Evolutionary conservation across 2,113 vertebrate genomes (phyloP).

Genomic region (Cyanoliseus patagonus): DNA sequence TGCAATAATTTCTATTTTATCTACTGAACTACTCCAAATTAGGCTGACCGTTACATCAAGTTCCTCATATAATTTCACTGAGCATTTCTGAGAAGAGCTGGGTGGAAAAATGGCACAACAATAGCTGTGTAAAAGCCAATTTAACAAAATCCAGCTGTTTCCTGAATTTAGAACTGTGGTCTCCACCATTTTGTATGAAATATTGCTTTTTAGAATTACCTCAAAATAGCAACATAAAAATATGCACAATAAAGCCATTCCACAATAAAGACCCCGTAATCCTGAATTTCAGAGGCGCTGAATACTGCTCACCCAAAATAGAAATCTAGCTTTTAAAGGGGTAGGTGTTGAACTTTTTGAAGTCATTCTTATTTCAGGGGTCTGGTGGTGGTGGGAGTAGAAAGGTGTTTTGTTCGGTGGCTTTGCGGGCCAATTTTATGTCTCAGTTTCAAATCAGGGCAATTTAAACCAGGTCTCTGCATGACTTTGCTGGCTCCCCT

Average conservation of each 20-base stretch:
- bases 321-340: background rate
- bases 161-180: background rate
- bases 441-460: background rate
- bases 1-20: background rate
- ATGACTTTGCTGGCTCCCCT: background rate
- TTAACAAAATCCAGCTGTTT: slow-evolving; percentile 55
- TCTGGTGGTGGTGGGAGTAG: background rate
- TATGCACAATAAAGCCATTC: background rate
- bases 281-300: background rate
- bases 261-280: background rate
- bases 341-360: background rate
- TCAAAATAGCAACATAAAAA: slow-evolving; percentile 27
- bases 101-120: slow-evolving; percentile 24
- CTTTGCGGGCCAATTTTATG: rapidly evolving
- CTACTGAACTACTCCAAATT: background rate
- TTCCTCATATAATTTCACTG: background rate
- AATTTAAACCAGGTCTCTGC: background rate
- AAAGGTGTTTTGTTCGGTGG: background rate
- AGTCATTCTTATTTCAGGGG: background rate
- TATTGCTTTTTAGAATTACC: background rate
- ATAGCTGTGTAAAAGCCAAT: slow-evolving; percentile 14
- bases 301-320: background rate
- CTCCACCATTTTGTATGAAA: background rate
- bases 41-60: background rate
- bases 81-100: slow-evolving; percentile 15